These are phyloP conservation scores for Asarcornis scutulata DNA, from an alignment of 2,113 vertebrate genomes.

Conservation along the genomic window DNA sequence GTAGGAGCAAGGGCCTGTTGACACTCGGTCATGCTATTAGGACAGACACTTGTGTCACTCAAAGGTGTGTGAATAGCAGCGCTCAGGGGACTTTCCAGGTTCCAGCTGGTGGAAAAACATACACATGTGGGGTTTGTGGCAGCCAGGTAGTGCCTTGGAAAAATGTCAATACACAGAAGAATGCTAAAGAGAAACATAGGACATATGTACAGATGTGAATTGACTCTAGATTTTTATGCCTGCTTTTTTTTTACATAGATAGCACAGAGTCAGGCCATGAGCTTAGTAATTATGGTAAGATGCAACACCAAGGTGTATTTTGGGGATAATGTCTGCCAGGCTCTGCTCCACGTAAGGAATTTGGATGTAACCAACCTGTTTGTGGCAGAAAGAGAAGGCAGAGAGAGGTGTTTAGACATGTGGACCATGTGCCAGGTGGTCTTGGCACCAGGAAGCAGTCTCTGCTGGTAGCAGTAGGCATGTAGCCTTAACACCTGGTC, in stretches of 20 bases:
- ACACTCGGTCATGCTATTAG: not conserved
- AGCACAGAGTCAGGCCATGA: not conserved
- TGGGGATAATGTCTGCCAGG: not conserved
- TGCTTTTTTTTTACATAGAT: not conserved
- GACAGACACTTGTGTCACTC: not conserved
- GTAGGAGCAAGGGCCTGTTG: not conserved
- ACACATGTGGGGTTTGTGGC: not conserved
- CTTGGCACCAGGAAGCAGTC: not conserved
- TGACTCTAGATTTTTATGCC: not conserved
- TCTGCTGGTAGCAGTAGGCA: not conserved
- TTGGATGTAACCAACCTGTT: not conserved
- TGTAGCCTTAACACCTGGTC: not conserved
- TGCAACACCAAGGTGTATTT: not conserved
- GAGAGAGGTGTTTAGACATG: accelerated
- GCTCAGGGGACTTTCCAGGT: not conserved
- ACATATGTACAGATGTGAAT: not conserved
- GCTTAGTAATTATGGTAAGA: not conserved
- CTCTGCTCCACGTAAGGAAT: not conserved
- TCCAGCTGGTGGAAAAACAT: not conserved
- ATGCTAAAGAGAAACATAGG: not conserved
- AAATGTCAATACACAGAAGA: not conserved
- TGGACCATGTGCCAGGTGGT: not conserved
- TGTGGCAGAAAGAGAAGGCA: not conserved
- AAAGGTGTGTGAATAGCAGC: not conserved
- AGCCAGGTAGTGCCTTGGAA: not conserved